A percentile compares a stretch with the other conserved stretches of the same genome.
Conservation (phyloP, 1,140 invertebrate species). For the Brachionus manjavacas region DNA sequence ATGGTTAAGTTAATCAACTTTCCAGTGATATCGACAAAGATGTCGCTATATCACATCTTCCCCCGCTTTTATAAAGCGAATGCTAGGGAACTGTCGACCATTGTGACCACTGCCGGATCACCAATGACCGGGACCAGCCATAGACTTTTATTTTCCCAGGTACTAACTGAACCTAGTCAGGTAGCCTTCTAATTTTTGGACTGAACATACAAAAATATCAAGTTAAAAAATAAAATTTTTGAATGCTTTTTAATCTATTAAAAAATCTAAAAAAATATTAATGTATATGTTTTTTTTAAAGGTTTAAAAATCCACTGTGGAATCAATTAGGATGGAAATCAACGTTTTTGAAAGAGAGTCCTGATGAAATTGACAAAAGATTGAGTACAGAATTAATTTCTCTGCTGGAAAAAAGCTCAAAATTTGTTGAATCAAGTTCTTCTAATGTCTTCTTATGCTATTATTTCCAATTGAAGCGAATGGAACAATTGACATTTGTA, state of each 20-base stretch:
- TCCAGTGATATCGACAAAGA: too few species aligned
- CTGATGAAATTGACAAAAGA: background rate
- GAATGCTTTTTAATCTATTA: background rate
- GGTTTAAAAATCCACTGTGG: background rate
- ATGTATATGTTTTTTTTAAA: background rate
- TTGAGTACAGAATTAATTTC: background rate
- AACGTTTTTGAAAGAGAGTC: background rate
- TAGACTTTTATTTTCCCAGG: too few species aligned
- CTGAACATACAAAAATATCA: too few species aligned
- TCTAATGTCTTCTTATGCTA: background rate
- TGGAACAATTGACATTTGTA: background rate
- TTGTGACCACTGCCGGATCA: too few species aligned
- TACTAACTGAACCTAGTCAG: too few species aligned
- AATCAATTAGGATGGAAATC: background rate
- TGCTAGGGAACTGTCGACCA: too few species aligned
- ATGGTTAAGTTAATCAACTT: too few species aligned
- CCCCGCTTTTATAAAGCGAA: too few species aligned
- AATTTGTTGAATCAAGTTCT: background rate
- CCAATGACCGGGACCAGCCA: too few species aligned
- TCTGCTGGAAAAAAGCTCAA: background rate
- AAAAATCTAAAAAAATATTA: background rate
- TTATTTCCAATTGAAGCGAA: conserved; percentile 6
- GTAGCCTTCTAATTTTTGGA: too few species aligned
- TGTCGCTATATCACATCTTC: too few species aligned
- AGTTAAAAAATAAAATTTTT: background rate